Percentiles rank a stretch among this genome's conserved stretches.
phyloP scores from a whole-genome alignment of 2,113 vertebrate species.

The Agapornis roseicollis region DNA sequence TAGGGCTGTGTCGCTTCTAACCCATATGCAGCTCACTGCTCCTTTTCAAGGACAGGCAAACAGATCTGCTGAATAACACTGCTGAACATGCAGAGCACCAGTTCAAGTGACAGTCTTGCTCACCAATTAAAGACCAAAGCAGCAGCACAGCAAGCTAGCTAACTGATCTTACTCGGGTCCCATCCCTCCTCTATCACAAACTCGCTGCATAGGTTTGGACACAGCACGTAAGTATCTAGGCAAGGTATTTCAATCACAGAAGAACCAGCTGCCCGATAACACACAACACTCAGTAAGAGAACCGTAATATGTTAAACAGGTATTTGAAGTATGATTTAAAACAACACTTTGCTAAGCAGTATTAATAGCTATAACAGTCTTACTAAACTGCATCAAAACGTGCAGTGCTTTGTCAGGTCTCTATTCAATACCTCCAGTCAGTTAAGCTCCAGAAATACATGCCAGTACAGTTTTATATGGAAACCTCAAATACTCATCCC shows the following conservation, averaged over 20 bases:
- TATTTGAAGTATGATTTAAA: neutral
- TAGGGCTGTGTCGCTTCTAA: neutral
- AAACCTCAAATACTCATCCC: neutral
- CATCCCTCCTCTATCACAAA: neutral
- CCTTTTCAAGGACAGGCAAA: neutral
- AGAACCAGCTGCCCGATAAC: neutral
- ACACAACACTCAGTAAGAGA: neutral
- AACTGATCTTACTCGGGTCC: neutral
- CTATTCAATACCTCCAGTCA: neutral
- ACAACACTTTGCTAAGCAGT: neutral
- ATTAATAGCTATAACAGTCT: neutral
- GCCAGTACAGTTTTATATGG: neutral
- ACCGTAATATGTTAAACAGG: accelerated
- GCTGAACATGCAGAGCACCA: neutral
- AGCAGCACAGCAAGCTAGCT: neutral
- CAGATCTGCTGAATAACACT: accelerated
- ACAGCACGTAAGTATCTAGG: neutral
- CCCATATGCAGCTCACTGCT: accelerated
- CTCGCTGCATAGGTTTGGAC: accelerated
- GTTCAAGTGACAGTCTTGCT: neutral
- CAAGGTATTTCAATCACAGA: neutral
- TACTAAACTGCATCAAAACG: neutral
- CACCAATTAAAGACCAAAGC: neutral
- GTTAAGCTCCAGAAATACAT: neutral
- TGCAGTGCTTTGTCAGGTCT: neutral